Evolutionary conservation across 1,140 invertebrate species (phyloP).

Genomic region (Habropoda laboriosa): DNA sequence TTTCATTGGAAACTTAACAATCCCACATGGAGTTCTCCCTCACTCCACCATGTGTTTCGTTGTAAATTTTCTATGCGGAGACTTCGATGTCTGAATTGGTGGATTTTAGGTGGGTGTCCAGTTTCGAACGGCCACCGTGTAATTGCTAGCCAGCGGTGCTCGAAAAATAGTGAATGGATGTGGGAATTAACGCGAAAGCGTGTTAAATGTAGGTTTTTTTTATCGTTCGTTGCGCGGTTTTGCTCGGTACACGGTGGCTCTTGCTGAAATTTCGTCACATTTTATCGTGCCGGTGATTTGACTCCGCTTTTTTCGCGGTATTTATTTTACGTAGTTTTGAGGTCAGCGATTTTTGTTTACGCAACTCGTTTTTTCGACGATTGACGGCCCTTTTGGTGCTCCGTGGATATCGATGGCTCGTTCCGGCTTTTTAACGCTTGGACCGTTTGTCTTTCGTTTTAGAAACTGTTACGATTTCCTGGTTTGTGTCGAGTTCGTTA

Average conservation of each 20-base stretch:
- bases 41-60: no score
- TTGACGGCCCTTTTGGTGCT: neutral
- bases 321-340: slow-evolving; percentile 15
- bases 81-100: neutral
- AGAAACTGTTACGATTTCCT: neutral
- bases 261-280: slow-evolving; percentile 12
- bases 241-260: neutral
- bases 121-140: neutral
- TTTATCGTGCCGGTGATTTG: slow-evolving; percentile 1
- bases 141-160: neutral
- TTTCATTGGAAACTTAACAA: no score
- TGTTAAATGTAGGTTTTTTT: slow-evolving; percentile 34
- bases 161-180: neutral
- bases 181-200: slow-evolving; percentile 21
- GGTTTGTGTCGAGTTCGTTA: neutral
- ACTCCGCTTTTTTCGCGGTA: neutral
- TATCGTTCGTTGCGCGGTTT: neutral
- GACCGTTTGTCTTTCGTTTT: neutral
- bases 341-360: slow-evolving; percentile 6
- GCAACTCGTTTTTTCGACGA: slow-evolving; percentile 5
- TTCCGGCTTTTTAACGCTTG: neutral
- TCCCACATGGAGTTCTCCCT: no score
- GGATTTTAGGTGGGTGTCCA: neutral
- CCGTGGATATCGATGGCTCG: neutral
- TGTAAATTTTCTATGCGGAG: neutral